Conservation (phyloP, 2,888 invertebrate species). For the Drosophila neonasuta region DNA sequence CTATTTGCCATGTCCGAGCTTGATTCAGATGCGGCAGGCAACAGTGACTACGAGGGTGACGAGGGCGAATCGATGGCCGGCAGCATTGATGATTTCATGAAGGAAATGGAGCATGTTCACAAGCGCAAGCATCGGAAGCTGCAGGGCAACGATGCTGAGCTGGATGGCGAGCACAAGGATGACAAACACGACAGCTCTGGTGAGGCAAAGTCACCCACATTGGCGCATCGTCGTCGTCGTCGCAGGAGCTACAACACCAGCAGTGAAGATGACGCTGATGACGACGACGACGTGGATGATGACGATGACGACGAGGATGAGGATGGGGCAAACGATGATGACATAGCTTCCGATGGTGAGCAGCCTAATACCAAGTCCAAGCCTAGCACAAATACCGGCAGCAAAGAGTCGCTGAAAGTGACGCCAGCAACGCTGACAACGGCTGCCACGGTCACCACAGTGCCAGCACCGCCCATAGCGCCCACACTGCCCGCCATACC, state of each 20-base stretch:
- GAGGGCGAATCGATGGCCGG: conserved; percentile 68
- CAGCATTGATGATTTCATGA: conserved; percentile 93
- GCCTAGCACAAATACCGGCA: conserved; percentile 3
- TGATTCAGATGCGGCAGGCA: conserved; percentile 82
- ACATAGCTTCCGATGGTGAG: conserved; percentile 17
- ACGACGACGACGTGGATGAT: conserved; percentile 39
- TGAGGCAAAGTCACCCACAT: conserved; percentile 49
- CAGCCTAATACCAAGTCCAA: conserved; percentile 11
- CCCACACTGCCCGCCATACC: conserved; percentile 68
- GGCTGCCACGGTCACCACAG: conserved; percentile 2
- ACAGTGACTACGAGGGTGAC: conserved; percentile 75
- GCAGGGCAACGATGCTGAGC: conserved; percentile 83
- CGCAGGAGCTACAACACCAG: conserved; percentile 39
- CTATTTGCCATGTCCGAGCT: conserved; percentile 86
- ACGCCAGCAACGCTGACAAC: conserved; percentile 2
- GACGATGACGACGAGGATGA: conserved; percentile 41
- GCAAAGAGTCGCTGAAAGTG: conserved; percentile 32
- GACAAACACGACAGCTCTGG: conserved; percentile 45
- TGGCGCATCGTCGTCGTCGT: conserved; percentile 21
- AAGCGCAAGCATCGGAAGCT: conserved; percentile 87
- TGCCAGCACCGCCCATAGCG: conserved; percentile 63
- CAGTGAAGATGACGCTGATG: conserved; percentile 43
- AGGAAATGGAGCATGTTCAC: conserved; percentile 94
- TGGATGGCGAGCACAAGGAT: conserved; percentile 51
- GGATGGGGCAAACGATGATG: conserved; percentile 24